Evolutionary conservation across 2,888 invertebrate genomes (phyloP).

Genomic region (Synanthedon formicaeformis): DNA sequence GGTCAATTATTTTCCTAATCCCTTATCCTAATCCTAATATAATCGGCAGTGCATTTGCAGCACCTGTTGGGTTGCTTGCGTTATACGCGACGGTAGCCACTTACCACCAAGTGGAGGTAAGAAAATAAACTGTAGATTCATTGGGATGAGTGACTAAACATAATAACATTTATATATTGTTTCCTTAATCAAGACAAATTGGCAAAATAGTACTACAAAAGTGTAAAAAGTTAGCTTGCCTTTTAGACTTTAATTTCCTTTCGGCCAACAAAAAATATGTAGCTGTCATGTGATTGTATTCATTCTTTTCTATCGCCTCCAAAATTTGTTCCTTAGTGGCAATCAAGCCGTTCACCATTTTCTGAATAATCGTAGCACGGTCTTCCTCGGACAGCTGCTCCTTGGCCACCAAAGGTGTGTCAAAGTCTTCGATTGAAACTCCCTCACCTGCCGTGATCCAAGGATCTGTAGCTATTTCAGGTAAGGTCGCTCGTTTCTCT

Average conservation of each 20-base stretch:
- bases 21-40: no score
- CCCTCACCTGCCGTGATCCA: slow-evolving; percentile 80
- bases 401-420: slow-evolving; percentile 86
- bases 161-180: no score
- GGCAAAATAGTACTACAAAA: no score
- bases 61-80: no score
- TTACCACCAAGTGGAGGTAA: no score
- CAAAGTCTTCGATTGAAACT: slow-evolving; percentile 68
- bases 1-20: no score
- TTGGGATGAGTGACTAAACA: no score
- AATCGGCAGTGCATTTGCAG: no score
- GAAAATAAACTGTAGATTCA: no score
- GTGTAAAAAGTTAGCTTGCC: slow-evolving; percentile 39
- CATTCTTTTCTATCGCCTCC: slow-evolving; percentile 93
- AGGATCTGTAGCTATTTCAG: slow-evolving; percentile 87
- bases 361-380: slow-evolving; percentile 90
- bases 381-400: slow-evolving; percentile 94
- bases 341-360: slow-evolving; percentile 96
- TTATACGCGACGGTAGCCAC: no score
- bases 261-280: slow-evolving; percentile 98
- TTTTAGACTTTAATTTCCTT: slow-evolving; percentile 83
- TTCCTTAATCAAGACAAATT: no score
- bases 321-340: slow-evolving; percentile 94
- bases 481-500: slow-evolving; percentile 86
- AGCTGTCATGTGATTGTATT: slow-evolving; percentile 98